Base-by-base conservation (phyloP, 2,888 invertebrate species). In the Tipula helvola region DNA sequence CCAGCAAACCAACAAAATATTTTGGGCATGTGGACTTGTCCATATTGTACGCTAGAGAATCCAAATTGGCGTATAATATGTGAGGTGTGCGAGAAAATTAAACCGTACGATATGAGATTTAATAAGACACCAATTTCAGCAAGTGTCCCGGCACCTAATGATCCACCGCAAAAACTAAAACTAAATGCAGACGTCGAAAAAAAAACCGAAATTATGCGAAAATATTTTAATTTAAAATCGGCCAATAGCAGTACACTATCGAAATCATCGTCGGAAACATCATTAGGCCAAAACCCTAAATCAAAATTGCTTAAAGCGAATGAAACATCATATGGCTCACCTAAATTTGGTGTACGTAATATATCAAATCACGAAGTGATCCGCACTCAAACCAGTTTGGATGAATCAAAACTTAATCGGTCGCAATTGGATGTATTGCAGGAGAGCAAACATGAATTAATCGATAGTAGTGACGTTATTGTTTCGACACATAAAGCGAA, bases 61-160 rank as follows among this genome's bases (percentile, higher is more conserved):
- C 92, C 93, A 42, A 93, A 93, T 87, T 93, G 93, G 91, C 91
- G 94, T 88, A 93, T 94, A 13, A 94, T 94, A 52, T 95, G 95
- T 90, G 93, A 93, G 88, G 93, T 93, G 18, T 95, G 95, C 88
- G 92, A 92, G 36, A 91, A 91, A 71, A 92, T 93, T 88, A 92
- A 93, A 88, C 92, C 93, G 0, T 92, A 92, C 88, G 88, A 88
- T 36, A 44, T 85, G 18, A 5, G 85, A 12, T 85, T 85, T 12
- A 87, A 87, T 83, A 28, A 86, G 87, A 28, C 39, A 36, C 7
- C 87, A n/a, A 87, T 86, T 86, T n/a, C 39, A 39, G 91, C 88
- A 87, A 88, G 8, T 12, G 7, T 42, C 7, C 5, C 86, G 0
- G 36, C 28, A 8, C 12, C 83, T 42, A 42, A 44, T 13, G 18